These are phyloP conservation scores for Muscina levida DNA, from an alignment of 2,888 invertebrate species.

Conservation along the genomic window DNA sequence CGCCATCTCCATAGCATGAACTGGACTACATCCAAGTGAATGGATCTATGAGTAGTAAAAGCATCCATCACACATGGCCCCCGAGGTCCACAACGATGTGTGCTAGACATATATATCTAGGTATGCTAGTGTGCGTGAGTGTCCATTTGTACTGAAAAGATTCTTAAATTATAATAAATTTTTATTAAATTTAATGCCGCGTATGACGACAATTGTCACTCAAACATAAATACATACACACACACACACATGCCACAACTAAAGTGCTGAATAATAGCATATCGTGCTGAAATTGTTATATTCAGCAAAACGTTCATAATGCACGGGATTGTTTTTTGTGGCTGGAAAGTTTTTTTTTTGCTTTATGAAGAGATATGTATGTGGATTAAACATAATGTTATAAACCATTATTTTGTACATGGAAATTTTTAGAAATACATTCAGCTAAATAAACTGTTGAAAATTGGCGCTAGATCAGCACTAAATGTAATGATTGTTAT, in stretches of 20 bases:
- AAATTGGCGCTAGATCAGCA: too few relatives aligned
- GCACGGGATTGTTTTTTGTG: too few relatives aligned
- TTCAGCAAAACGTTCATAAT: too few relatives aligned
- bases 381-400: too few relatives aligned
- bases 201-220: slow-evolving; percentile 67
- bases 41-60: neutral
- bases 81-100: neutral
- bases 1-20: neutral
- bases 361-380: too few relatives aligned
- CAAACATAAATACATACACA: slow-evolving; percentile 37
- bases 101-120: neutral
- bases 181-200: slow-evolving; percentile 68
- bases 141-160: slow-evolving; percentile 44
- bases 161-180: slow-evolving; percentile 67
- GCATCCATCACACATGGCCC: slow-evolving; percentile 6
- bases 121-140: slow-evolving; percentile 34
- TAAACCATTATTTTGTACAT: too few relatives aligned
- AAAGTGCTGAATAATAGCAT: too few relatives aligned
- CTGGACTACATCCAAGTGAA: neutral
- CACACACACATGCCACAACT: neutral
- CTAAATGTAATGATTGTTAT: too few relatives aligned
- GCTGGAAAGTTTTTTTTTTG: too few relatives aligned
- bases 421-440: too few relatives aligned
- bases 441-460: too few relatives aligned
- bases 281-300: too few relatives aligned